Evolutionary conservation across 2,113 vertebrate species (phyloP), one percentile per base, ranked within the genome.

Genomic region (Ameiurus melas): DNA sequence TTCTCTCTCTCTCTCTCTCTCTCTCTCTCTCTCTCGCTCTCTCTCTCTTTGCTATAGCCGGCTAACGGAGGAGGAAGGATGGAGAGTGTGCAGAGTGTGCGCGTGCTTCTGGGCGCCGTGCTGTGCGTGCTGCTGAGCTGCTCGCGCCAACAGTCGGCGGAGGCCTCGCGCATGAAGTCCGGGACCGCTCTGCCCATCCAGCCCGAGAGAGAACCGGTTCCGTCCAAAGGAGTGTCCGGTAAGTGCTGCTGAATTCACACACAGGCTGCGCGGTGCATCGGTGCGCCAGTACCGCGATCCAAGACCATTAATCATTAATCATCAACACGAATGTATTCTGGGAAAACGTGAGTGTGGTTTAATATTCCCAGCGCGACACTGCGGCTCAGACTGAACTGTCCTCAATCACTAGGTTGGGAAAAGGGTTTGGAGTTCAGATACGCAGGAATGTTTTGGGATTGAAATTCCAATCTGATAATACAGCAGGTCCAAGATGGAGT

Each of bases 141-240:
- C 93, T 94, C 91, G 77, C 92, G 92, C 91, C 88, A 94, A 85
- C 91, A 84, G 64, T 43, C 85, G 71, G 92, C 88, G n/a, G 91
- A 88, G 39, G 90, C 93, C 53, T 94, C 94, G 53, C 92, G 86
- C 3, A 91, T 95, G 83, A 97, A 97, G 92, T 70, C 94, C n/a
- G 80, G 33, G 36, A 90, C 95, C 58, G 91, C 96, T 77, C 93
- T 97, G 89, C 97, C 96, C 92, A 97, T 97, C 93, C 96, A 97
- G 90, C 95, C 97, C 0, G 97, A 97, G 92, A 94, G 93, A 73
- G 97, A 97, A 0, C 96, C 96, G 85, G 90, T 95, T 88, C 95
- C 96, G 5, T 95, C 95, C 88, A 97, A 97, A 89, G 96, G 96
- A 82, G 71, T 94, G 88, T 92, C 97, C 96, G 97, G 97, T 97